Evolutionary conservation across 2,113 vertebrate species (phyloP).

Genomic region (Canis aureus): DNA sequence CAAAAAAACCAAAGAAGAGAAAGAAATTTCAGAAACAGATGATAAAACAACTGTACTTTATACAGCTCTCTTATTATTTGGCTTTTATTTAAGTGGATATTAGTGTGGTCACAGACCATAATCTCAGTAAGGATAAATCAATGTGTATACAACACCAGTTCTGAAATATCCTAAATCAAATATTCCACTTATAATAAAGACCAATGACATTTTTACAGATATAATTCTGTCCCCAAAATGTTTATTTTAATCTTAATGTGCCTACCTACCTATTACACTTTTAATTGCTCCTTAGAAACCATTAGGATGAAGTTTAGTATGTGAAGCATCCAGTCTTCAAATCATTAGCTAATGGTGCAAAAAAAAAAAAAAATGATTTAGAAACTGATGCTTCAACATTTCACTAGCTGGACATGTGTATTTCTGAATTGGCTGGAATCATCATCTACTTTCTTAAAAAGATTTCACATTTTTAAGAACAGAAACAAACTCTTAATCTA

Average conservation of each 20-base stretch:
- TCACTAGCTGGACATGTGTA: slow-evolving; percentile 41
- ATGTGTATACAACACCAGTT: slow-evolving; percentile 51
- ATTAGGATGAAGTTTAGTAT: slow-evolving; percentile 52
- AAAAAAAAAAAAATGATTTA: slow-evolving; percentile 20
- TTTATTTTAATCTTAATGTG: slow-evolving; percentile 62
- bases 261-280: slow-evolving; percentile 37
- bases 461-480: slow-evolving; percentile 69
- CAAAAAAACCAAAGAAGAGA: slow-evolving; percentile 64
- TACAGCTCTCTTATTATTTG: slow-evolving; percentile 52
- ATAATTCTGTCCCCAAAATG: slow-evolving; percentile 52
- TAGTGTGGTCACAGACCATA: slow-evolving; percentile 68
- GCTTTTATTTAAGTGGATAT: slow-evolving; percentile 54
- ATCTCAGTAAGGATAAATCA: slow-evolving; percentile 45
- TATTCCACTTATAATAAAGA: slow-evolving; percentile 68
- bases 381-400: slow-evolving; percentile 21
- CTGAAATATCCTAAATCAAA: slow-evolving; percentile 62
- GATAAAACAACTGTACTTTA: slow-evolving; percentile 63
- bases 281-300: slow-evolving; percentile 68
- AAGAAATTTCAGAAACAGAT: slow-evolving; percentile 58
- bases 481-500: slow-evolving; percentile 55
- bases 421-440: slow-evolving; percentile 61
- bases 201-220: slow-evolving; percentile 55
- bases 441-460: slow-evolving; percentile 52
- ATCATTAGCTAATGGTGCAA: slow-evolving; percentile 63
- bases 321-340: slow-evolving; percentile 72